phyloP scores from a whole-genome alignment of 30 jellyfish, hydroid and myxozoan genomes.

The Catostylus mosaicus region DNA sequence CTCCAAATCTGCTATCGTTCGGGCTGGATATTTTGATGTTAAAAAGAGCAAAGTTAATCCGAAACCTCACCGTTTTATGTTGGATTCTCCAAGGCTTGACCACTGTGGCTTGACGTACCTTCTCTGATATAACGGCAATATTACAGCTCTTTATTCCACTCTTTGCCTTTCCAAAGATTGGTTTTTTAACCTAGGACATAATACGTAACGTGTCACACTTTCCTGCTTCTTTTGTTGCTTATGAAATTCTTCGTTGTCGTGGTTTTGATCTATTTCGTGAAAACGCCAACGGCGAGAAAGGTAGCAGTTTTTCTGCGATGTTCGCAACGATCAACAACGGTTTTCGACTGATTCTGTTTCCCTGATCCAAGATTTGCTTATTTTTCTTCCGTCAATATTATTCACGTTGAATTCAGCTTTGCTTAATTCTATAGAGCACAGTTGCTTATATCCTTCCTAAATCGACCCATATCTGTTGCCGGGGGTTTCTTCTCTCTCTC shows the following conservation, averaged over 20 bases:
- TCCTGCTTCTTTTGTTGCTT: background rate
- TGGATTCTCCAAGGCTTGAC: too few relatives aligned
- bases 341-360: background rate
- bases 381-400: background rate
- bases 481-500: background rate
- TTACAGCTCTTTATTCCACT: too few relatives aligned
- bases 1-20: too few relatives aligned
- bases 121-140: too few relatives aligned
- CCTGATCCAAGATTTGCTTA: background rate
- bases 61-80: too few relatives aligned
- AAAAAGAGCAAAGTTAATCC: too few relatives aligned
- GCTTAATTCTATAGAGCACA: background rate
- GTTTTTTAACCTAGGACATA: background rate
- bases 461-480: slow-evolving; percentile 4
- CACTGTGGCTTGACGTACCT: too few relatives aligned
- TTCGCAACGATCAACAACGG: too few relatives aligned
- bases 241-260: background rate
- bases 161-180: too few relatives aligned
- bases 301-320: background rate
- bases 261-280: background rate
- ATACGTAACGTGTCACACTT: background rate
- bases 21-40: too few relatives aligned
- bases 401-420: background rate
- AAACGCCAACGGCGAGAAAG: background rate
- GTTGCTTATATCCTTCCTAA: background rate